Conservation (phyloP, 2,888 invertebrate genomes). For the Caenorhabditis uteleia region DNA sequence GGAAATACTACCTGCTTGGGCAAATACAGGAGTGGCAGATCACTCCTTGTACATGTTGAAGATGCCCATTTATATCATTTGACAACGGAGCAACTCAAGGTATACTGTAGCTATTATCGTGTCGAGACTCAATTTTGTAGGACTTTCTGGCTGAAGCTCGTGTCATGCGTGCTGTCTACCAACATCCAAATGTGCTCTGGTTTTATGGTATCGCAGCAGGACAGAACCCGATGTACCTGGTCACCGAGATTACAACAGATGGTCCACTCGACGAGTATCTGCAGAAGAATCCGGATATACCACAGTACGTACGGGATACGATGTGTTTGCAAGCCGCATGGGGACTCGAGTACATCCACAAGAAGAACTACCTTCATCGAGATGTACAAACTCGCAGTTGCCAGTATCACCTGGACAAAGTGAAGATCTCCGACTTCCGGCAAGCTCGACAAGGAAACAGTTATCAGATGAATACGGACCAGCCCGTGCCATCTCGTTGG, state of each 20-base stretch:
- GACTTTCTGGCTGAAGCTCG: slow-evolving; percentile 55
- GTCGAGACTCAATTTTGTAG: too few relatives aligned
- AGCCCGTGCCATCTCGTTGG: slow-evolving; percentile 55
- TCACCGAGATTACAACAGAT: slow-evolving; percentile 51
- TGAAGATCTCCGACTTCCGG: slow-evolving; percentile 52
- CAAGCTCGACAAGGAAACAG: slow-evolving; percentile 40
- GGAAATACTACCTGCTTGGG: too few relatives aligned
- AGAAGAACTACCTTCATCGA: slow-evolving; percentile 42
- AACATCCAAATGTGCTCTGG: slow-evolving; percentile 48
- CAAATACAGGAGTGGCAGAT: too few relatives aligned
- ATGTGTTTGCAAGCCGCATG: slow-evolving; percentile 51
- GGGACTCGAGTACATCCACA: slow-evolving; percentile 49
- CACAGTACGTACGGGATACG: slow-evolving; percentile 33
- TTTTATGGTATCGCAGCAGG: slow-evolving; percentile 56
- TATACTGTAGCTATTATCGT: too few relatives aligned
- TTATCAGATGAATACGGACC: slow-evolving; percentile 44
- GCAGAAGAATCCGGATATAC: slow-evolving; percentile 40
- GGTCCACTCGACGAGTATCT: slow-evolving; percentile 52
- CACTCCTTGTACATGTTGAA: too few relatives aligned
- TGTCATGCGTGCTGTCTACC: slow-evolving; percentile 50
- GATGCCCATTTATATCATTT: too few relatives aligned
- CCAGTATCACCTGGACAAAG: slow-evolving; percentile 31
- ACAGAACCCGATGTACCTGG: slow-evolving; percentile 49
- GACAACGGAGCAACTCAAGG: slow-evolving; percentile 56
- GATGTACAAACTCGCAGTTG: slow-evolving; percentile 52